Base-by-base conservation (phyloP, 2,113 vertebrate genomes). In the Potamarius usumacintae region DNA sequence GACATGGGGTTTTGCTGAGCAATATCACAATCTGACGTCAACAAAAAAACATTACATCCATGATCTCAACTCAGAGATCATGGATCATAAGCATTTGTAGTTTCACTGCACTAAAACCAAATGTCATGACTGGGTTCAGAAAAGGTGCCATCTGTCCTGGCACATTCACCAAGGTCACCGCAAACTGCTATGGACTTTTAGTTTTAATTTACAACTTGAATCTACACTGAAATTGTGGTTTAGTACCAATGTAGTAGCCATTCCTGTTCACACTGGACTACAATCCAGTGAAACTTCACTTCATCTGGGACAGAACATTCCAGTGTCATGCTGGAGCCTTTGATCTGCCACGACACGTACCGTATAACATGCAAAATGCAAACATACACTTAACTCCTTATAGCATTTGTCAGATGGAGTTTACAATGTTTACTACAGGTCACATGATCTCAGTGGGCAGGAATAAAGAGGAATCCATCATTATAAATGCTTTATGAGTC, bases 341-440 rank as follows among this genome's bases (percentile, higher is more conserved):
- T 85, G 58, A 14, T 79, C 42, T 18, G 42, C 58, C 15, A 76
- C 10, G 20, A 63, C 48, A 83, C 67, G 58, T 2, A 50, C 27
- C 67, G 58, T 2, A 50, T n/a, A 69, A 74, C 88, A 87, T 89
- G 89, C 86, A 87, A 87, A 82, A 52, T 82, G 74, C 78, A 42
- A 80, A 77, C 62, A 79, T 17, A 79, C 62, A 69, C 62, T 53
- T 27, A 80, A 30, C 83, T 72, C 65, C 34, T 84, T 22, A 71
- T 5, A 30, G 52, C n/a, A 14, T 55, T 55, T 67, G 22, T 55
- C 9, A 58, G 12, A 80, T 69, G 27, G 27, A 42, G n/a, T n/a
- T 79, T 86, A 62, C 27, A 34, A 7, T 34, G 58, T 84, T 57
- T 50, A 72, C 53, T 34, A 53, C 30, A 72, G 27, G 30, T 74